phyloP scores from a whole-genome alignment of 2,113 vertebrate genomes.

The Amphilophus citrinellus region DNA sequence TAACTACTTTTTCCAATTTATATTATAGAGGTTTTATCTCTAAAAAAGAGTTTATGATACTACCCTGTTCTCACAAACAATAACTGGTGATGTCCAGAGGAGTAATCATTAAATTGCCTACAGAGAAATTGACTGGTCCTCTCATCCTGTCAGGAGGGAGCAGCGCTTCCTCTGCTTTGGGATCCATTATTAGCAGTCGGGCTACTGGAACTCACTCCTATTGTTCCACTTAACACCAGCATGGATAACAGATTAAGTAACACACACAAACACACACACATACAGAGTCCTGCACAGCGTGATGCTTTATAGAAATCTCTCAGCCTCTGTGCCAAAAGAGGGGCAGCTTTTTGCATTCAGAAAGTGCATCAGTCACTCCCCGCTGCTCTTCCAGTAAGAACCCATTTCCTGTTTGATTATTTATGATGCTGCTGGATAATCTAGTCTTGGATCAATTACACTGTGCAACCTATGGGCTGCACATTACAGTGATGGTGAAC shows the following conservation, averaged over 20 bases:
- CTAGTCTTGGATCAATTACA: conserved; percentile 49
- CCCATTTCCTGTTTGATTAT: conserved; percentile 64
- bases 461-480: conserved; percentile 29
- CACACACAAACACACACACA: conserved; percentile 16
- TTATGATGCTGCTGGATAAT: conserved; percentile 55
- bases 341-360: conserved; percentile 10
- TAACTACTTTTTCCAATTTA: too few species aligned
- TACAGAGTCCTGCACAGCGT: conserved; percentile 3
- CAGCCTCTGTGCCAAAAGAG: conserved; percentile 13
- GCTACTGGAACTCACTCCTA: conserved; percentile 9
- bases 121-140: conserved; percentile 7
- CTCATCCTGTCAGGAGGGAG: neutral
- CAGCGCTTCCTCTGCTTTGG: conserved; percentile 12
- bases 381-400: conserved; percentile 41
- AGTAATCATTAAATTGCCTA: conserved; percentile 34
- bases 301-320: conserved; percentile 29
- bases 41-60: neutral
- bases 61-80: neutral
- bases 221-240: conserved; percentile 32
- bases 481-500: conserved; percentile 31
- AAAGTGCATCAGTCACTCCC: conserved; percentile 20
- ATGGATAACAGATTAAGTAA: conserved; percentile 38
- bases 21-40: too few species aligned
- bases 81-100: neutral
- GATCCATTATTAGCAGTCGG: conserved; percentile 18